phyloP scores from a whole-genome alignment of 2,113 vertebrate genomes.

The Eclectus roratus region DNA sequence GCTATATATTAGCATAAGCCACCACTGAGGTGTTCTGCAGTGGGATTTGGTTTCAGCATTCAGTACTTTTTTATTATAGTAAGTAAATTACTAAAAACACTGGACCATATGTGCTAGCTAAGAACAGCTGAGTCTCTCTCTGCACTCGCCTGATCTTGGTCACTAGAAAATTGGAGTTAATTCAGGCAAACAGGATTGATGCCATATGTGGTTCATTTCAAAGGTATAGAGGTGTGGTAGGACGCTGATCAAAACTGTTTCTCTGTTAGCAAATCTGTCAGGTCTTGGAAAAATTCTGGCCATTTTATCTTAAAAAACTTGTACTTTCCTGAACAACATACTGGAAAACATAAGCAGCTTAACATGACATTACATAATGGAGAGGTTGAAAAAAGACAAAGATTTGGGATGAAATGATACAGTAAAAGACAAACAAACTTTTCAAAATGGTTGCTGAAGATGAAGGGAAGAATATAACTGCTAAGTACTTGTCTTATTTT shows the following conservation, averaged over 20 bases:
- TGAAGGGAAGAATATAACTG: not conserved
- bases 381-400: not conserved
- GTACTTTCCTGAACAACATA: slow-evolving; percentile 7
- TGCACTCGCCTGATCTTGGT: slow-evolving; percentile 62
- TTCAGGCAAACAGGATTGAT: slow-evolving; percentile 63
- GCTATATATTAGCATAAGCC: not conserved
- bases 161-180: slow-evolving; percentile 69
- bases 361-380: not conserved
- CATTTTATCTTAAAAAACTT: slow-evolving; percentile 54
- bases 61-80: slow-evolving; percentile 38
- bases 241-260: slow-evolving; percentile 26
- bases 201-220: slow-evolving; percentile 59
- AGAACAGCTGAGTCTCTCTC: slow-evolving; percentile 67
- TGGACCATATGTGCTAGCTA: slow-evolving; percentile 65
- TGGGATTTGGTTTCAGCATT: slow-evolving; percentile 26
- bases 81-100: slow-evolving; percentile 60
- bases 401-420: not conserved
- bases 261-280: slow-evolving; percentile 63
- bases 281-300: slow-evolving; percentile 37
- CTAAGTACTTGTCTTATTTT: not conserved
- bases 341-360: slow-evolving; percentile 22
- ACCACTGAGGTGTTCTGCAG: not conserved
- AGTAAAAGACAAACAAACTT: not conserved
- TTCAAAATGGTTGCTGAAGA: not conserved
- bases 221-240: slow-evolving; percentile 20